Conservation (phyloP, 2,797 vertebrate genomes). For the Aeoliscus strigatus region DNA sequence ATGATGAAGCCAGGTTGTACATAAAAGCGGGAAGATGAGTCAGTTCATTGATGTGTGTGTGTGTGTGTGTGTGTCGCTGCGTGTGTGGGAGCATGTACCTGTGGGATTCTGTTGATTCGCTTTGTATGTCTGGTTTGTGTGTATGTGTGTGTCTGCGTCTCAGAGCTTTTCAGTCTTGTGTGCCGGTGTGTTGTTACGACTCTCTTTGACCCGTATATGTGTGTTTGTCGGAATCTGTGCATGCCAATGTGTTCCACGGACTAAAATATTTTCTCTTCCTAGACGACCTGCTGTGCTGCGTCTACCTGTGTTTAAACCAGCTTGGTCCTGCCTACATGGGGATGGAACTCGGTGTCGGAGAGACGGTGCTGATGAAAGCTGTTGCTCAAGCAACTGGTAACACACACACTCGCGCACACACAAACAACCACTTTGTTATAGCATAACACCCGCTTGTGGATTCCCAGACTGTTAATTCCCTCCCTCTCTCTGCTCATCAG, state of each 20-base stretch:
- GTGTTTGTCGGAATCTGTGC: neutral
- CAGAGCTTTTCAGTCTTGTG: neutral
- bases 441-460: conserved; percentile 14
- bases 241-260: conserved; percentile 9
- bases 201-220: too few species aligned
- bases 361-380: conserved; percentile 86
- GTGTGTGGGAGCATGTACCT: conserved; percentile 5
- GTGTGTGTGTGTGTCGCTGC: too few species aligned
- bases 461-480: conserved; percentile 22
- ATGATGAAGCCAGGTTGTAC: conserved; percentile 55
- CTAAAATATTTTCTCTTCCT: conserved; percentile 30
- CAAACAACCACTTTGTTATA: too few species aligned
- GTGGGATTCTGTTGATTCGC: conserved; percentile 16
- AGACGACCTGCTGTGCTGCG: conserved; percentile 82
- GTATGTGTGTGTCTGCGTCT: neutral
- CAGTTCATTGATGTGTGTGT: conserved; percentile 24
- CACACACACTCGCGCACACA: neutral
- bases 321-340: conserved; percentile 87
- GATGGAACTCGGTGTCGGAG: conserved; percentile 86
- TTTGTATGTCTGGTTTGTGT: conserved; percentile 64
- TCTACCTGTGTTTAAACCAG: conserved; percentile 87
- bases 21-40: conserved; percentile 53
- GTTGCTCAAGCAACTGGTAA: conserved; percentile 90
- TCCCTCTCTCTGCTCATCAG: conserved; percentile 35
- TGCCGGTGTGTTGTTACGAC: neutral